Evolutionary conservation across 2,888 invertebrate genomes (phyloP).

Genomic region (Anaspis maculata): DNA sequence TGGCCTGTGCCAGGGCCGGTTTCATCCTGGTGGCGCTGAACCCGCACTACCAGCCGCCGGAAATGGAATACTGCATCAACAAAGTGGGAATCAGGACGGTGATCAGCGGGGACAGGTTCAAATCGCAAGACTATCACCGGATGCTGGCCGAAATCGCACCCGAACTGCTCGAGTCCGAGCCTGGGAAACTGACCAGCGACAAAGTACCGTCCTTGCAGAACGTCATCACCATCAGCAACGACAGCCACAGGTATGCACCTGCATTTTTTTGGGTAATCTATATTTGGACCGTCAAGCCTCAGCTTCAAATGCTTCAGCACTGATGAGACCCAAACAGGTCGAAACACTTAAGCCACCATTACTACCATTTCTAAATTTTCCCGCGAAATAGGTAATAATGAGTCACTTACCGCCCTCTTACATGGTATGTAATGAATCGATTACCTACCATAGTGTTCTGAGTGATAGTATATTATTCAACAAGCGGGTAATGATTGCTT

Average conservation of each 20-base stretch:
- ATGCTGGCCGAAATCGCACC: constrained; percentile 54
- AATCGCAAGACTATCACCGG: constrained; percentile 58
- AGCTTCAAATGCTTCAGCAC: no score
- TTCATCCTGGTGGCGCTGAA: constrained; percentile 69
- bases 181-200: constrained; percentile 44
- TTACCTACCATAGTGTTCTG: no score
- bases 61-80: constrained; percentile 62
- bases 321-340: no score
- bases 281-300: no score
- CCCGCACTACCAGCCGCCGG: constrained; percentile 60
- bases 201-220: constrained; percentile 37
- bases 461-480: no score
- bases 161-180: constrained; percentile 43
- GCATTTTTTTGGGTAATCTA: no score
- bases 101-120: constrained; percentile 54
- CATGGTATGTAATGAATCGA: no score
- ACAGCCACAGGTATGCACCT: constrained; percentile 14
- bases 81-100: constrained; percentile 63
- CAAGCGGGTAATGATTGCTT: no score
- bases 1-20: constrained; percentile 66
- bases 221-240: constrained; percentile 4
- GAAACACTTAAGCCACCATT: neutral
- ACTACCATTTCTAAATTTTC: no score
- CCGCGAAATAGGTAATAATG: no score
- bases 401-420: no score